phyloP scores from a whole-genome alignment of 2,113 vertebrate species.

The Perca flavescens region DNA sequence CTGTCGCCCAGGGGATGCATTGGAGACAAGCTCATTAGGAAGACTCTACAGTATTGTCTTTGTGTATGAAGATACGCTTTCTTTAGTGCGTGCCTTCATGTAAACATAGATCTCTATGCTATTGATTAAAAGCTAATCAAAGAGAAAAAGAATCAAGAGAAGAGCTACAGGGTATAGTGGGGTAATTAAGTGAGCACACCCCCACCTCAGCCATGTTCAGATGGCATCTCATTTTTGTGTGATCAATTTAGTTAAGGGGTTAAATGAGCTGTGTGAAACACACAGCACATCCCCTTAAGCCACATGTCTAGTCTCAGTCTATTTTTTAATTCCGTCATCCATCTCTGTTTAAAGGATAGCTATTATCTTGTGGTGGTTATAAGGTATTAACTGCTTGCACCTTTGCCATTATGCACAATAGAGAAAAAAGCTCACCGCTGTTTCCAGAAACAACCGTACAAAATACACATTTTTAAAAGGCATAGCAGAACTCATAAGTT shows the following conservation, averaged over 20 bases:
- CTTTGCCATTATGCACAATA: neutral
- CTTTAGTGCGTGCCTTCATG: neutral
- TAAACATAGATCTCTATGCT: neutral
- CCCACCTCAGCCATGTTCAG: neutral
- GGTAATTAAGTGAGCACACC: neutral
- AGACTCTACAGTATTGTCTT: neutral
- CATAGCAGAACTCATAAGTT: neutral
- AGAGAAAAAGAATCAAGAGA: conserved; percentile 2
- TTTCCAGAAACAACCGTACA: neutral
- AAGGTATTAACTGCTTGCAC: neutral
- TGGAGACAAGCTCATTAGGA: neutral
- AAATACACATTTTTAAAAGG: neutral
- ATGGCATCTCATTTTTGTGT: neutral
- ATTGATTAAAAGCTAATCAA: neutral
- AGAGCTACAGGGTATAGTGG: neutral
- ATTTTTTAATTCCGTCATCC: neutral
- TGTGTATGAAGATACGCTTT: neutral
- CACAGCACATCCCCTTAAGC: neutral
- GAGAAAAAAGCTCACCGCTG: neutral
- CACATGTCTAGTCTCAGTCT: too few relatives aligned
- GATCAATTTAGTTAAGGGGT: conserved; percentile 5
- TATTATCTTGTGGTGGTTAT: neutral
- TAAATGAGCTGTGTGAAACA: neutral
- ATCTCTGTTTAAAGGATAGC: neutral
- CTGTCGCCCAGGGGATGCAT: neutral